Evolutionary conservation across 2,888 invertebrate genomes (phyloP).

Genomic region (Pristionchus mayeri): DNA sequence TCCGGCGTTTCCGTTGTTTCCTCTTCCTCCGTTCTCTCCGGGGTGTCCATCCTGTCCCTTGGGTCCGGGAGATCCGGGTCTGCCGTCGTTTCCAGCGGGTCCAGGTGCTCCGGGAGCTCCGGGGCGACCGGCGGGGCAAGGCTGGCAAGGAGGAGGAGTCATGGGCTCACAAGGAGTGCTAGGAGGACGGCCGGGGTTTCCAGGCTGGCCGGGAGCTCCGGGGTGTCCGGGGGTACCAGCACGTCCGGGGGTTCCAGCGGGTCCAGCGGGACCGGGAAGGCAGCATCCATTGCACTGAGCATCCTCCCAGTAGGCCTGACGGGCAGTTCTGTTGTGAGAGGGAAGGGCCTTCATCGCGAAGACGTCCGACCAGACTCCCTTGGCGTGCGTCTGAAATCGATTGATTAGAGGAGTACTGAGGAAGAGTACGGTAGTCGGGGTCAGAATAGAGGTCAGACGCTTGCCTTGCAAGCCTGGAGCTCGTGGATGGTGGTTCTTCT

Average conservation of each 20-base stretch:
- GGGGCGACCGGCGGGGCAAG: conserved; percentile 46
- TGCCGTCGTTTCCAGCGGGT: conserved; percentile 47
- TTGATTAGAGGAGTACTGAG: background rate
- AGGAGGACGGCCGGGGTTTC: conserved; percentile 44
- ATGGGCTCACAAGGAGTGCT: conserved; percentile 47
- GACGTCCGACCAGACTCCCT: conserved; percentile 47
- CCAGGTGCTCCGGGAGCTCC: conserved; percentile 47
- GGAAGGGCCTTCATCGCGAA: conserved; percentile 47
- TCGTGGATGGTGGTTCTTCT: conserved; percentile 44
- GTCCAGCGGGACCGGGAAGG: conserved; percentile 44
- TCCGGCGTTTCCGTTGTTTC: conserved; percentile 32
- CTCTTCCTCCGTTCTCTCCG: conserved; percentile 38
- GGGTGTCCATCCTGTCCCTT: conserved; percentile 29
- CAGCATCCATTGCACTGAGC: conserved; percentile 50
- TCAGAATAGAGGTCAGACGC: background rate
- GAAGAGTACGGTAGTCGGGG: conserved; percentile 10
- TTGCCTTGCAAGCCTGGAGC: conserved; percentile 48
- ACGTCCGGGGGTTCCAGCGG: conserved; percentile 42
- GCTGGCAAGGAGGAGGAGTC: conserved; percentile 47
- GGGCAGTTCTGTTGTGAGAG: conserved; percentile 48
- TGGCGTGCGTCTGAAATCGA: conserved; percentile 33
- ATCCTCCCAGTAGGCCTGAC: conserved; percentile 49
- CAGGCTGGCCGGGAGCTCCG: conserved; percentile 49
- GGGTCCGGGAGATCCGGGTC: conserved; percentile 47
- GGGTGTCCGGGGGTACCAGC: conserved; percentile 47